phyloP scores from a whole-genome alignment of 2,113 vertebrate species.

The Bubo bubo region DNA sequence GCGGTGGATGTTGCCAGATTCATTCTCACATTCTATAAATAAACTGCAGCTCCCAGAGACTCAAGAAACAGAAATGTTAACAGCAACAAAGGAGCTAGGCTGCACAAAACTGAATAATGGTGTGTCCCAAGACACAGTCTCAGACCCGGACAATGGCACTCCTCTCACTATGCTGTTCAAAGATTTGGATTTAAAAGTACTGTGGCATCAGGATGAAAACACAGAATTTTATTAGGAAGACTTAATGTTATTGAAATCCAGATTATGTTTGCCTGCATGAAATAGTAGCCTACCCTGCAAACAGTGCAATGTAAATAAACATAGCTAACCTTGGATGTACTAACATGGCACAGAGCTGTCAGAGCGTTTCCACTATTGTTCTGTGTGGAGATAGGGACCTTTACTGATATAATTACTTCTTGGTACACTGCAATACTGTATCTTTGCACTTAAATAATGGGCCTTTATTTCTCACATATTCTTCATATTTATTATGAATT shows the following conservation, averaged over 20 bases:
- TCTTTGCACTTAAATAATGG: not conserved
- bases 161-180: constrained; percentile 55
- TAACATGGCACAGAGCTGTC: not conserved
- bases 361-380: not conserved
- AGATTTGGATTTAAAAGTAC: constrained; percentile 71
- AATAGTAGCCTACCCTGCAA: not conserved
- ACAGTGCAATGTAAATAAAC: not conserved
- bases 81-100: not conserved
- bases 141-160: rapidly evolving
- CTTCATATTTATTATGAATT: not conserved
- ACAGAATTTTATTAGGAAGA: not conserved
- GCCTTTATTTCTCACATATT: not conserved
- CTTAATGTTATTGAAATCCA: not conserved
- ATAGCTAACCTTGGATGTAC: not conserved
- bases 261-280: not conserved
- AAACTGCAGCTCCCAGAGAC: not conserved
- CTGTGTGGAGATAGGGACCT: not conserved
- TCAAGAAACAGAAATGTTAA: not conserved
- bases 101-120: not conserved
- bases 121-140: not conserved
- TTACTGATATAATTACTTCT: not conserved
- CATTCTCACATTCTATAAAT: not conserved
- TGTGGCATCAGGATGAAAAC: constrained; percentile 62
- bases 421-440: not conserved
- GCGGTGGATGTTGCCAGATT: not conserved